Percentiles rank a stretch among this genome's conserved stretches.
phyloP scores from a whole-genome alignment of 2,888 invertebrate genomes.

The Rhaphigaster nebulosa region DNA sequence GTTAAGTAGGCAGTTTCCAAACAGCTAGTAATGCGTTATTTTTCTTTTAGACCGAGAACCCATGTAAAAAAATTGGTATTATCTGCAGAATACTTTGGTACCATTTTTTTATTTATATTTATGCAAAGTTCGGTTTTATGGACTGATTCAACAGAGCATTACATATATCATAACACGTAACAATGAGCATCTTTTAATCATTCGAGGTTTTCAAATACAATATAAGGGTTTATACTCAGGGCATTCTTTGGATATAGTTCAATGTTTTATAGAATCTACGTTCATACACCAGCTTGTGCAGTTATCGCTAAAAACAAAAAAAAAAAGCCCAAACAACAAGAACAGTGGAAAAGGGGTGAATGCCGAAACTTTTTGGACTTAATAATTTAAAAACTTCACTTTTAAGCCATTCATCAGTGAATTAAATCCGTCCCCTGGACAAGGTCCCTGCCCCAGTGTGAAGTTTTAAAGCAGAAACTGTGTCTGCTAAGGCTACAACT shows the following conservation, averaged over 20 bases:
- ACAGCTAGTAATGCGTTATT: too few species aligned
- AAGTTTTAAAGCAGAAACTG: conserved; percentile 50
- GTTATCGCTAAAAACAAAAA: not conserved
- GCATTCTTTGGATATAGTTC: too few species aligned
- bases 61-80: too few species aligned
- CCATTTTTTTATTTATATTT: not conserved
- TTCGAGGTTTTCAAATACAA: too few species aligned
- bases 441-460: not conserved
- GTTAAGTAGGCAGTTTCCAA: too few species aligned
- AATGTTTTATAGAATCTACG: too few species aligned
- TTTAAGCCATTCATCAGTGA: conserved; percentile 44
- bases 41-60: too few species aligned
- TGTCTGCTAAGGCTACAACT: conserved; percentile 26
- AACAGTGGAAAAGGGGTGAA: not conserved
- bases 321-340: not conserved
- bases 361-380: not conserved
- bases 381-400: conserved; percentile 46
- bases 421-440: conserved; percentile 38
- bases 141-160: not conserved
- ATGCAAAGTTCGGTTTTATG: not conserved
- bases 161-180: not conserved
- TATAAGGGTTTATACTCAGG: too few species aligned
- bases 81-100: too few species aligned
- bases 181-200: not conserved
- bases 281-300: not conserved